Conservation (phyloP, 2,797 vertebrate genomes). For the Todus mexicanus region DNA sequence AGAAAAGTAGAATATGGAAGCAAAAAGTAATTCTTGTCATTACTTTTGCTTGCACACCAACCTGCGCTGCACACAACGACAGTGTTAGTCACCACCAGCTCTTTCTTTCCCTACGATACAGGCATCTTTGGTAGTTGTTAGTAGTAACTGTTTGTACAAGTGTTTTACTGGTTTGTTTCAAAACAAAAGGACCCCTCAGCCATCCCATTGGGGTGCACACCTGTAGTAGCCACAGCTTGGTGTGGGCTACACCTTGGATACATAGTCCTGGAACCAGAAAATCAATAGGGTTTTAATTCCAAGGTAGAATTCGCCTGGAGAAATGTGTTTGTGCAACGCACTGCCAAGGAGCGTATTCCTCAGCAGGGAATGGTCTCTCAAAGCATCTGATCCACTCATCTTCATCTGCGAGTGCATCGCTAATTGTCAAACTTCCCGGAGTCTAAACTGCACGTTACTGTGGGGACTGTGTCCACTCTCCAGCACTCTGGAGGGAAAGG, state of each 20-base stretch:
- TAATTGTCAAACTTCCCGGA: neutral
- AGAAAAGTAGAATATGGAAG: neutral
- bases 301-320: conserved; percentile 21
- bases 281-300: neutral
- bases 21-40: conserved; percentile 31
- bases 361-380: conserved; percentile 15
- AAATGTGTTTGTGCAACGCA: conserved; percentile 7
- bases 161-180: neutral
- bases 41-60: conserved; percentile 59
- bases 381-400: conserved; percentile 22
- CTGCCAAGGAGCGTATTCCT: neutral
- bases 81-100: neutral
- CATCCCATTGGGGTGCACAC: neutral
- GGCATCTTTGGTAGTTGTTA: conserved; percentile 27
- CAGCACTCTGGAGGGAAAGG: conserved; percentile 39
- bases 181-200: conserved; percentile 13
- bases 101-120: conserved; percentile 14
- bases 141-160: neutral
- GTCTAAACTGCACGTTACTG: conserved; percentile 16
- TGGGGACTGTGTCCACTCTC: neutral
- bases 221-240: conserved; percentile 3
- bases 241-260: neutral
- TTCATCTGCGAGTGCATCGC: conserved; percentile 14
- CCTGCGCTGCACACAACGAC: neutral
- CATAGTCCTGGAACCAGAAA: conserved; percentile 6